Percentiles rank a stretch among this genome's conserved stretches.
Evolutionary conservation across 2,797 vertebrate species (phyloP).

Genomic region (Allobates femoralis): DNA sequence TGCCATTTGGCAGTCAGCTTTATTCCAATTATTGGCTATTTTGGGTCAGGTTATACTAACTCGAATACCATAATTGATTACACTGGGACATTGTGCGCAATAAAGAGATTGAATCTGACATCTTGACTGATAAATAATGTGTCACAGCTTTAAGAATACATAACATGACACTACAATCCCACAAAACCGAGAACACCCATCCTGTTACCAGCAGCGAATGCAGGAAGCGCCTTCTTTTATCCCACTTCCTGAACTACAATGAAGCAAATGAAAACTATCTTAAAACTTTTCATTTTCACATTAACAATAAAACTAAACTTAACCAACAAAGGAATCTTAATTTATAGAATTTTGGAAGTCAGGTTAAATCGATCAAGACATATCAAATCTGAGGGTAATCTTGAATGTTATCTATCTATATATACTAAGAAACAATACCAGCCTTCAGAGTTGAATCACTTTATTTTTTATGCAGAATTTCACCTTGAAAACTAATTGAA

Average conservation of each 20-base stretch:
- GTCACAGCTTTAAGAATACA: not conserved
- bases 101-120: not conserved
- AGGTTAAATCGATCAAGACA: not conserved
- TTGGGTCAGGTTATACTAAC: not conserved
- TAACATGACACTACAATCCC: slow-evolving; percentile 30
- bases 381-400: not conserved
- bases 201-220: slow-evolving; percentile 64
- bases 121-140: slow-evolving; percentile 11
- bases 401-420: not conserved
- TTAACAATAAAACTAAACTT: not conserved
- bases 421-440: not conserved
- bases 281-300: slow-evolving; percentile 22
- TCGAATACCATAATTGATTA: not conserved
- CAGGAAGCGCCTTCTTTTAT: slow-evolving; percentile 69
- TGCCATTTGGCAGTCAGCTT: not conserved
- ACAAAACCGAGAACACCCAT: slow-evolving; percentile 65
- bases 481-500: not conserved
- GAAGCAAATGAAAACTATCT: slow-evolving; percentile 8
- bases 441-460: not conserved
- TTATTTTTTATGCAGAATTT: not conserved
- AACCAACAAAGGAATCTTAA: not conserved
- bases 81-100: not conserved
- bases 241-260: slow-evolving; percentile 60
- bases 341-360: not conserved
- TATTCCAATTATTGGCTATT: not conserved